Evolutionary conservation across 2,113 vertebrate species (phyloP).

Genomic region (Crotalus viridis): DNA sequence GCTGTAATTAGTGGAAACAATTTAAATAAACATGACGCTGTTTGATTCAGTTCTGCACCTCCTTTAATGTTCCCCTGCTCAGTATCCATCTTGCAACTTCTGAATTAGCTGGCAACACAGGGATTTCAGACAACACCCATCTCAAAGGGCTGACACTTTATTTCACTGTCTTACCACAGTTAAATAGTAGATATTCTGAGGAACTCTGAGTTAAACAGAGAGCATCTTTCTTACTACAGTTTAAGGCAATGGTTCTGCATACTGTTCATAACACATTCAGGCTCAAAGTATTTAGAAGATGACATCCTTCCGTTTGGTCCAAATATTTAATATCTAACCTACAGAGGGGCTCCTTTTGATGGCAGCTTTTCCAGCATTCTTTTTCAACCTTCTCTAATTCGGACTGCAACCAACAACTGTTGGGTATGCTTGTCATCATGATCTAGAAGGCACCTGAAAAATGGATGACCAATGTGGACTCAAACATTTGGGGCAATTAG

Average conservation of each 20-base stretch:
- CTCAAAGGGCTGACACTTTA: background rate
- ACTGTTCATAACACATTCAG: background rate
- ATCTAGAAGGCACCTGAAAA: background rate
- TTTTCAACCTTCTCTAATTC: background rate
- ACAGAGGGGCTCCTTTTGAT: background rate
- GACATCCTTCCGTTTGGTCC: background rate
- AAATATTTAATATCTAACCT: background rate
- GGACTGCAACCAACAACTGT: background rate
- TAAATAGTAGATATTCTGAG: background rate
- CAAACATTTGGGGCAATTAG: background rate
- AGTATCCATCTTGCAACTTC: background rate
- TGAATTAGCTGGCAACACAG: background rate
- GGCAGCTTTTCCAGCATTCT: background rate
- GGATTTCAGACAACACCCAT: background rate
- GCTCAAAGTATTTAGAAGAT: background rate
- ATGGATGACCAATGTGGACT: background rate
- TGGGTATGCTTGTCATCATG: background rate
- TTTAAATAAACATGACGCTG: background rate
- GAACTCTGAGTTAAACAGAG: background rate
- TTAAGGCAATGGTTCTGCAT: background rate
- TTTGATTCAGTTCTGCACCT: background rate
- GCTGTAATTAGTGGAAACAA: background rate
- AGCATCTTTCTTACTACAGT: background rate
- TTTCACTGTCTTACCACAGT: background rate
- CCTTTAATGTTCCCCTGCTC: background rate